Conservation (phyloP, 2,797 vertebrate species). For the Halcyon chelicuti region DNA sequence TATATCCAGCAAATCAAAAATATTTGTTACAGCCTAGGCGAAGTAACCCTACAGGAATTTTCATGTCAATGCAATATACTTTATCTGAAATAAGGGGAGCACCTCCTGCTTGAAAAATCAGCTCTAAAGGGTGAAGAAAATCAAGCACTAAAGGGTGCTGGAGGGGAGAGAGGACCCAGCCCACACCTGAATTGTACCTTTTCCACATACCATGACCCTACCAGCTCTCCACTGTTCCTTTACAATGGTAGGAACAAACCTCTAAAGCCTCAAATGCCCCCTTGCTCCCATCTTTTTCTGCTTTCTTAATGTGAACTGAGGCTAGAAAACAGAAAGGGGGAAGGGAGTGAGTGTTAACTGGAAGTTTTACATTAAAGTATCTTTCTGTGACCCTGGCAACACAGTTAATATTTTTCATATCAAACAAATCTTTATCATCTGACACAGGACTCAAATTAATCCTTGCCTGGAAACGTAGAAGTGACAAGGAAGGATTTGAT, state of each 20-base stretch:
- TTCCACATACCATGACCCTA: not conserved
- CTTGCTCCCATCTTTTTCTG: not conserved
- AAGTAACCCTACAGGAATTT: constrained; percentile 24
- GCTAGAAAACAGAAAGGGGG: not conserved
- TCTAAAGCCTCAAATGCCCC: not conserved
- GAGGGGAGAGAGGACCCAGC: not conserved
- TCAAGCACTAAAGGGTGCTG: not conserved
- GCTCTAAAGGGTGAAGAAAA: too few relatives aligned
- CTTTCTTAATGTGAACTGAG: not conserved
- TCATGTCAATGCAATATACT: not conserved
- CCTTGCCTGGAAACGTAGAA: not conserved
- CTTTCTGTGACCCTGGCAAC: not conserved
- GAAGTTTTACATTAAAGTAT: not conserved
- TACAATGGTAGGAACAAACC: not conserved
- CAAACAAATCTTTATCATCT: not conserved
- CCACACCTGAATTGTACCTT: not conserved
- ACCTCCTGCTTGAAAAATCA: not conserved
- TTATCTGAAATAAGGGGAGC: not conserved
- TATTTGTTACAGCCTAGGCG: constrained; percentile 24
- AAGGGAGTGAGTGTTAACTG: not conserved
- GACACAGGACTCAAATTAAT: not conserved
- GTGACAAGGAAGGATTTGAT: not conserved
- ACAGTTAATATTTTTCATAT: not conserved
- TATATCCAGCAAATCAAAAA: constrained; percentile 58
- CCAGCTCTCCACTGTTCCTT: not conserved